Conservation (phyloP, 2,888 invertebrate genomes). For the Sialis lutaria region DNA sequence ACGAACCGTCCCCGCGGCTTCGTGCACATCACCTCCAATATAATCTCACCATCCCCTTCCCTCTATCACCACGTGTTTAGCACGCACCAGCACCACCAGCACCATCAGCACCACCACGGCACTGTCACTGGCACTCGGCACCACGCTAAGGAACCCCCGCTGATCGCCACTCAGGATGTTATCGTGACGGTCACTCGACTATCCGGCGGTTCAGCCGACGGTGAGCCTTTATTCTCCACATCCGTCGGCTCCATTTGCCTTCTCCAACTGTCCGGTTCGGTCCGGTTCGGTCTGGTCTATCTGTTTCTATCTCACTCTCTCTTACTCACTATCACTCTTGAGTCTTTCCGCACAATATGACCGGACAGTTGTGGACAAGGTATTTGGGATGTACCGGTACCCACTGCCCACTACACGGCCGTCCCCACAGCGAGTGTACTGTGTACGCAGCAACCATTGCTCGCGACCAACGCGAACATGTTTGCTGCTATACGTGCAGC, state of each 20-base stretch:
- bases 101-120: conserved; percentile 12
- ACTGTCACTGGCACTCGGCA: conserved; percentile 3
- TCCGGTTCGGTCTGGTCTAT: too few species aligned
- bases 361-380: too few species aligned
- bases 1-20: conserved; percentile 18
- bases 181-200: conserved; percentile 6
- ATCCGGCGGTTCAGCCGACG: conserved; percentile 5
- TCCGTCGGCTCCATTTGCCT: too few species aligned
- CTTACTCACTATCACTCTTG: not conserved
- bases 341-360: too few species aligned
- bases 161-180: conserved; percentile 4
- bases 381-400: too few species aligned
- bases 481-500: too few species aligned
- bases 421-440: too few species aligned
- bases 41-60: conserved; percentile 23
- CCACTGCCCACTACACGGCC: too few species aligned
- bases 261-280: too few species aligned
- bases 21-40: conserved; percentile 24
- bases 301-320: not conserved
- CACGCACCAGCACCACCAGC: conserved; percentile 16
- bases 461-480: too few species aligned
- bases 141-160: conserved; percentile 6
- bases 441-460: too few species aligned
- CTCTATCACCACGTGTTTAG: conserved; percentile 18
- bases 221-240: not conserved